Evolutionary conservation across 2,888 invertebrate species (phyloP).

Genomic region (Eucera pruinosa): DNA sequence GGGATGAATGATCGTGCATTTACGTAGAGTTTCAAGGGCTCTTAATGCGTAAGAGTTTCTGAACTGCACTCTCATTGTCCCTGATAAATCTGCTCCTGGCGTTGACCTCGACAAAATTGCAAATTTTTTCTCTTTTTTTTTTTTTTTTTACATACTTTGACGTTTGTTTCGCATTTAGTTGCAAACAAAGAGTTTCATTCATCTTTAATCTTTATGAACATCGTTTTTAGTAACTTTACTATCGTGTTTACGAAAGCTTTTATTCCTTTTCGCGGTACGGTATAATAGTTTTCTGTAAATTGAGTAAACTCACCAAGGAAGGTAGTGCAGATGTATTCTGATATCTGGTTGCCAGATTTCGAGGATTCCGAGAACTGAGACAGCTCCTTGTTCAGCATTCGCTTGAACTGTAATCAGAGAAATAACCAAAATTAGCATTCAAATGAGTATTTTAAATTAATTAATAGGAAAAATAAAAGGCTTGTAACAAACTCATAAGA

Average conservation of each 20-base stretch:
- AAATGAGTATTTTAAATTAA: no score
- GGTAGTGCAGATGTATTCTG: conserved; percentile 99
- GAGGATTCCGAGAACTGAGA: conserved; percentile 99
- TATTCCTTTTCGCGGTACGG: not conserved
- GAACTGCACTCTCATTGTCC: conserved; percentile 51
- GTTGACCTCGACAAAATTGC: conserved; percentile 46
- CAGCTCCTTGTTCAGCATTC: conserved; percentile 99
- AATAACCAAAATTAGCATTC: not conserved
- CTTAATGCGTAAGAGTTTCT: conserved; percentile 59
- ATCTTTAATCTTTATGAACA: no score
- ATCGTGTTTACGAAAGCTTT: no score
- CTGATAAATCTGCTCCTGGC: conserved; percentile 51
- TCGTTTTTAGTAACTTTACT: no score
- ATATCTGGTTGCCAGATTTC: conserved; percentile 99
- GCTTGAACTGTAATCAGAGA: conserved; percentile 94
- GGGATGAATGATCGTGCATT: conserved; percentile 17
- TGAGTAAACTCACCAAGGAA: conserved; percentile 94
- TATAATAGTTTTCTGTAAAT: no score
- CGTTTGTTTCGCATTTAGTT: not conserved
- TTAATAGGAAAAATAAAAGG: no score
- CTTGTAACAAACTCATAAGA: no score
- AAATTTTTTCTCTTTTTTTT: conserved; percentile 12
- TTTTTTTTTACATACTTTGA: not conserved
- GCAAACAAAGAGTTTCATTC: not conserved
- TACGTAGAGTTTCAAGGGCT: conserved; percentile 62